These are phyloP conservation scores for Cynopterus brachyotis DNA, from an alignment of 2,113 vertebrate genomes.

Conservation along the genomic window DNA sequence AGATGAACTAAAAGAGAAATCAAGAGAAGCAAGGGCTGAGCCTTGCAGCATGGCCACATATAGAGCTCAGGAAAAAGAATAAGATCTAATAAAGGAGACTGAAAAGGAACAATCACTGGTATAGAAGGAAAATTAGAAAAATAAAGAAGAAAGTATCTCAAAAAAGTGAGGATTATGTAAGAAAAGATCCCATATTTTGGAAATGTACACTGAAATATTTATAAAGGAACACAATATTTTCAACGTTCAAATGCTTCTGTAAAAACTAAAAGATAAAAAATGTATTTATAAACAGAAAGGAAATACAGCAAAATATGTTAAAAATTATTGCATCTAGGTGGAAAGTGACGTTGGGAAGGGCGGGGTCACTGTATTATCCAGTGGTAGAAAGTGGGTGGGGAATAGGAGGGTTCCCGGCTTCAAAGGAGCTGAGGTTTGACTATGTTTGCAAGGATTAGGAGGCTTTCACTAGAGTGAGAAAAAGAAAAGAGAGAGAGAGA, in stretches of 20 bases:
- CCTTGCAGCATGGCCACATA: accelerated
- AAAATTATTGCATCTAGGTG: not conserved
- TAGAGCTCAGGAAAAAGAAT: not conserved
- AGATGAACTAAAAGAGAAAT: not conserved
- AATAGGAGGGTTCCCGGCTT: not conserved
- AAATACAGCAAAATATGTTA: not conserved
- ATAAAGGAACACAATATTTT: not conserved
- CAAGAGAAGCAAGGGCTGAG: not conserved
- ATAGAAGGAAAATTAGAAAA: not conserved
- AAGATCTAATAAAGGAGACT: not conserved
- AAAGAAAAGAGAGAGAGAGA: not conserved
- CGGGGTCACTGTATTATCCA: not conserved
- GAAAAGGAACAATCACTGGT: not conserved
- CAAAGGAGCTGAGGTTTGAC: not conserved
- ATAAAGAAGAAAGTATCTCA: not conserved
- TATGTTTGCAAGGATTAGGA: not conserved
- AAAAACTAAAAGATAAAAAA: not conserved
- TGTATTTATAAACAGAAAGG: not conserved
- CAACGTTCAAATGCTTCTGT: not conserved
- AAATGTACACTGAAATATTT: not conserved
- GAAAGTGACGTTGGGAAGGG: not conserved
- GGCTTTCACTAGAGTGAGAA: not conserved
- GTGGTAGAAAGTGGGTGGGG: not conserved
- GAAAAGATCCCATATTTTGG: not conserved
- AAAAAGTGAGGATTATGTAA: not conserved